Conservation (phyloP, 2,797 vertebrate genomes). For the Brachyrhaphis roseni region DNA sequence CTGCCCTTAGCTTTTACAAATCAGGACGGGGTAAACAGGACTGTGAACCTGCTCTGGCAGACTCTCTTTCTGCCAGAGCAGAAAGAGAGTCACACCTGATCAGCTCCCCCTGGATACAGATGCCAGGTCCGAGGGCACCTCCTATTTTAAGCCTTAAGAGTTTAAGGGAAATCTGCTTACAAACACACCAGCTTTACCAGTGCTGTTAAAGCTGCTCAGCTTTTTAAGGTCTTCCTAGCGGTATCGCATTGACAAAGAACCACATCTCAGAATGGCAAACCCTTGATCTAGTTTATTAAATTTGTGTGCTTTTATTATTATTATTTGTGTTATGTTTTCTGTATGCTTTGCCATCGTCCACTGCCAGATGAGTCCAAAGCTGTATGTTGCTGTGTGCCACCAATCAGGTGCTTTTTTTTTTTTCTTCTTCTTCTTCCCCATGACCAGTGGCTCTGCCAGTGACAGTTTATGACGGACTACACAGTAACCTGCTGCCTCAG, state of each 20-base stretch:
- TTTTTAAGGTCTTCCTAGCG: not conserved
- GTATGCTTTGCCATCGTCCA: not conserved
- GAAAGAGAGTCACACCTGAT: conserved; percentile 23
- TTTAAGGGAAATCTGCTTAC: conserved; percentile 41
- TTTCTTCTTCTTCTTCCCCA: conserved; percentile 46
- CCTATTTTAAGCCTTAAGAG: conserved; percentile 21
- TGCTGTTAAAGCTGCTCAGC: not conserved
- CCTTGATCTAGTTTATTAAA: not conserved
- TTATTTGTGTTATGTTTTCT: not conserved
- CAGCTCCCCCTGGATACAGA: conserved; percentile 25
- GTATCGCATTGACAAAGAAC: not conserved
- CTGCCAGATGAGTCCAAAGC: not conserved
- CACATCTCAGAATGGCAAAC: not conserved
- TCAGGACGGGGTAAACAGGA: not conserved
- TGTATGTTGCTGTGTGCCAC: conserved; percentile 39
- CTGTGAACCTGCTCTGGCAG: not conserved
- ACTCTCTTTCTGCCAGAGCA: too few relatives aligned
- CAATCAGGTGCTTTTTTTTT: conserved; percentile 66
- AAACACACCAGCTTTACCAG: conserved; percentile 2
- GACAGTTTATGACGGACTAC: conserved; percentile 63
- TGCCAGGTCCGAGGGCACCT: conserved; percentile 25
- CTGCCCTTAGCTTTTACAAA: not conserved
- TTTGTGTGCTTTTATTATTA: not conserved
- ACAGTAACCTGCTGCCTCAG: conserved; percentile 73
- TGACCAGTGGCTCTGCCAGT: conserved; percentile 53